Percentiles rank a stretch among this genome's conserved stretches.
Conservation (phyloP, 2,113 vertebrate species). For the Stigmatopora nigra region DNA sequence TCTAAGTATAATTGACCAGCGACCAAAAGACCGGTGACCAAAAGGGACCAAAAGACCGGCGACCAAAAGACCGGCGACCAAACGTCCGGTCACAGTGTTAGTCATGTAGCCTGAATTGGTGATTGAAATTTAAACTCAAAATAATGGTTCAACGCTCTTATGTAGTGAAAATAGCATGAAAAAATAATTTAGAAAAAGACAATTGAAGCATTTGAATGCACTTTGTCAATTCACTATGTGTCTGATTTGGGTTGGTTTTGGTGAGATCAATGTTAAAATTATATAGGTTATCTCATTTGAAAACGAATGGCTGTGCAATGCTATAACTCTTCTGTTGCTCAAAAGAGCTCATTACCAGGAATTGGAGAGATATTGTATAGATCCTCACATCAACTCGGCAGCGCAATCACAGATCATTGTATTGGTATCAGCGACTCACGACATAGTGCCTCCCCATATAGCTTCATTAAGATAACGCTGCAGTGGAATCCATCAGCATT, state of each 20-base stretch:
- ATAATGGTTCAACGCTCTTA: neutral
- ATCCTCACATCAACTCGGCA: constrained; percentile 22
- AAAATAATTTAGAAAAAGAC: no score
- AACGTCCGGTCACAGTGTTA: no score
- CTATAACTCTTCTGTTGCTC: constrained; percentile 1
- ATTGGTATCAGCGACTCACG: constrained; percentile 9
- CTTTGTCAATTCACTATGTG: constrained; percentile 28
- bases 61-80: no score
- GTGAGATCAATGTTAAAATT: constrained; percentile 41
- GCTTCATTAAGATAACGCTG: constrained; percentile 2
- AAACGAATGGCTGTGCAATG: constrained; percentile 33
- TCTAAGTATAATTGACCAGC: no score
- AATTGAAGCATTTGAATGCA: neutral
- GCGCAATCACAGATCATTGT: constrained; percentile 41
- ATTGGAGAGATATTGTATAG: constrained; percentile 15
- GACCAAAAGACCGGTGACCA: no score
- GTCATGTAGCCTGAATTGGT: neutral
- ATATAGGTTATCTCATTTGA: constrained; percentile 35
- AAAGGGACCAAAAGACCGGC: no score
- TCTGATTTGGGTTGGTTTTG: constrained; percentile 34
- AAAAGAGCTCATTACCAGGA: constrained; percentile 19
- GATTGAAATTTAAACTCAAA: neutral
- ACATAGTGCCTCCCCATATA: constrained; percentile 5
- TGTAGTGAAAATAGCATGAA: no score
- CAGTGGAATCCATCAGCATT: constrained; percentile 3